phyloP scores from a whole-genome alignment of 2,888 invertebrate genomes.

The Entomobrya proxima region DNA sequence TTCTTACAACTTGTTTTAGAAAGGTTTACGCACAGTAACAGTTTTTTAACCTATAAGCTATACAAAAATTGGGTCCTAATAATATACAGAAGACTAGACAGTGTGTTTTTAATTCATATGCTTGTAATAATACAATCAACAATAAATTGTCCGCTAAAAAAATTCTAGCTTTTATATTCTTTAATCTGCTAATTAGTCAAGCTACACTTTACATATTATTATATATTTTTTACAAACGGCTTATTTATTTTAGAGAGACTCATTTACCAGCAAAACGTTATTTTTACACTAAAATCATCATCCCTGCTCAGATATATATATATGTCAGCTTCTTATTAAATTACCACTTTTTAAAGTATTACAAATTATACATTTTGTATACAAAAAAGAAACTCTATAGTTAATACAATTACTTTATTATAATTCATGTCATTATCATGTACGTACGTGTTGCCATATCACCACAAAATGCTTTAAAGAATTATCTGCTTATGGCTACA shows the following conservation, averaged over 20 bases:
- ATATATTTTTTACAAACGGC: not conserved
- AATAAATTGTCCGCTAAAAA: not conserved
- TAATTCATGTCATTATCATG: no score
- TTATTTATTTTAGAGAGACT: no score
- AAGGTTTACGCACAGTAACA: not conserved
- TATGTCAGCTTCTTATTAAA: not conserved
- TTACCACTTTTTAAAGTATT: slow-evolving; percentile 8
- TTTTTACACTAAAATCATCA: slow-evolving; percentile 11
- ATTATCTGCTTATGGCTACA: no score
- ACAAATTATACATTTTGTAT: slow-evolving; percentile 13
- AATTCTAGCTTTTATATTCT: not conserved
- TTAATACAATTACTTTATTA: no score
- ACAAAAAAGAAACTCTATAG: no score
- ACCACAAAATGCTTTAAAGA: no score
- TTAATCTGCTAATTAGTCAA: no score
- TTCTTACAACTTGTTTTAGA: no score
- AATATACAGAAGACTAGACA: slow-evolving; percentile 67
- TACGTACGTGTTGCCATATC: slow-evolving; percentile 37
- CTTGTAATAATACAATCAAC: slow-evolving; percentile 22
- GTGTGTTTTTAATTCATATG: slow-evolving; percentile 19
- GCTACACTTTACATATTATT: no score
- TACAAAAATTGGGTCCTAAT: not conserved
- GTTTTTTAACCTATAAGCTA: not conserved
- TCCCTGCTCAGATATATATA: slow-evolving; percentile 20
- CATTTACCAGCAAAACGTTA: no score